These are phyloP conservation scores for Drosophila tripunctata DNA, from an alignment of 2,888 invertebrate species.

Conservation along the genomic window DNA sequence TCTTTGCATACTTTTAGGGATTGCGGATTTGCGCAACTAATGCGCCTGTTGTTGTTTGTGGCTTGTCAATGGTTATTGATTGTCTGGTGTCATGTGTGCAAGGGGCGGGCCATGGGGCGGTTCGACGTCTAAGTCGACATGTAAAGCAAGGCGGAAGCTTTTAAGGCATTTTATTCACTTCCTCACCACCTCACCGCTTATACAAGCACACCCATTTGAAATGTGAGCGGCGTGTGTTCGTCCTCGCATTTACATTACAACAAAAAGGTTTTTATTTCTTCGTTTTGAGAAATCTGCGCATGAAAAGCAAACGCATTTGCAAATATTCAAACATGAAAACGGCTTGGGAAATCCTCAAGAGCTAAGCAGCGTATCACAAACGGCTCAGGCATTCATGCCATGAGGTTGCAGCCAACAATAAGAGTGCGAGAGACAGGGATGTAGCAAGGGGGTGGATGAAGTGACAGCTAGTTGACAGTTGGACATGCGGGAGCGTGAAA, in stretches of 20 bases:
- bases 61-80: constrained; percentile 80
- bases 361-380: constrained; percentile 76
- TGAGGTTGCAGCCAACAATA: neutral
- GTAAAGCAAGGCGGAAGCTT: constrained; percentile 73
- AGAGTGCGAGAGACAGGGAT: neutral
- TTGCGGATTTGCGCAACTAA: constrained; percentile 73
- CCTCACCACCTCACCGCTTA: neutral
- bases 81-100: constrained; percentile 73
- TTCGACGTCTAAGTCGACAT: constrained; percentile 41
- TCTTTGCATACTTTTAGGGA: constrained; percentile 63
- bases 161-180: constrained; percentile 62
- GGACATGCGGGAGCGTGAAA: constrained; percentile 66
- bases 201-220: constrained; percentile 1
- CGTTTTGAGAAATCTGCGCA: constrained; percentile 54
- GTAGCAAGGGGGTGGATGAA: neutral
- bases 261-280: constrained; percentile 38
- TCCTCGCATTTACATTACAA: constrained; percentile 49
- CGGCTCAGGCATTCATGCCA: constrained; percentile 51
- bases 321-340: constrained; percentile 74
- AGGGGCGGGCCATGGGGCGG: neutral
- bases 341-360: constrained; percentile 73
- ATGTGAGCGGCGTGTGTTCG: constrained; percentile 13
- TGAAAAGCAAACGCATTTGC: constrained; percentile 74
- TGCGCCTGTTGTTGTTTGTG: constrained; percentile 68
- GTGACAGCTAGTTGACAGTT: constrained; percentile 63